phyloP scores from a whole-genome alignment of 2,888 invertebrate species.

The Zhuqinia jingwanae region DNA sequence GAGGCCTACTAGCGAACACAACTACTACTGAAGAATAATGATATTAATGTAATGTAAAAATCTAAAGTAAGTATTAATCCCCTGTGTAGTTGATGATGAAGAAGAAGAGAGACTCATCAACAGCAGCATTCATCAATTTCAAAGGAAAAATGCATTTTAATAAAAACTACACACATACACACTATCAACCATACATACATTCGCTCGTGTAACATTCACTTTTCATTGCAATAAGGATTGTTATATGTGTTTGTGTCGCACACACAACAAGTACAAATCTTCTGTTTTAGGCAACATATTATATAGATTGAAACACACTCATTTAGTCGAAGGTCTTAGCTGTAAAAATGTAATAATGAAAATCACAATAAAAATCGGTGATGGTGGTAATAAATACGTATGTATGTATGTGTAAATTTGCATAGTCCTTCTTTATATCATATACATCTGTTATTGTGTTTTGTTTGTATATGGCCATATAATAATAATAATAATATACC shows the following conservation, averaged over 20 bases:
- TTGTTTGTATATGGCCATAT: too few species aligned
- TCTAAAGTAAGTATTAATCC: conserved; percentile 22
- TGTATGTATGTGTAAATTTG: neutral
- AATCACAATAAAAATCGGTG: neutral
- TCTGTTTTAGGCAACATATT: conserved; percentile 18
- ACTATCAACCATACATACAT: too few species aligned
- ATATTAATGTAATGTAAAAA: neutral
- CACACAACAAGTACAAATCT: neutral
- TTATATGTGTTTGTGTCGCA: too few species aligned
- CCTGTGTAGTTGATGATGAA: neutral
- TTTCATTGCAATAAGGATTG: neutral
- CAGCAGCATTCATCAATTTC: conserved; percentile 65
- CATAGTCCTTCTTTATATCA: neutral
- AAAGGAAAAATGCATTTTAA: neutral
- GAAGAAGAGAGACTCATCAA: conserved; percentile 62
- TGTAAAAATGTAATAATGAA: neutral
- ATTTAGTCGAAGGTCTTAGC: conserved; percentile 17
- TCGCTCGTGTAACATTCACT: conserved; percentile 32
- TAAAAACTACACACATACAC: neutral
- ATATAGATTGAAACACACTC: conserved; percentile 24
- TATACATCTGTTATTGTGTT: too few species aligned
- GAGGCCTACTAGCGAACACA: conserved; percentile 1
- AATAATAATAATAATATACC: neutral
- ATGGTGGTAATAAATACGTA: too few species aligned
- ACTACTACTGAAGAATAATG: too few species aligned